Base-by-base conservation (phyloP, 1,140 invertebrate genomes). In the Sarcophaga peregrina region DNA sequence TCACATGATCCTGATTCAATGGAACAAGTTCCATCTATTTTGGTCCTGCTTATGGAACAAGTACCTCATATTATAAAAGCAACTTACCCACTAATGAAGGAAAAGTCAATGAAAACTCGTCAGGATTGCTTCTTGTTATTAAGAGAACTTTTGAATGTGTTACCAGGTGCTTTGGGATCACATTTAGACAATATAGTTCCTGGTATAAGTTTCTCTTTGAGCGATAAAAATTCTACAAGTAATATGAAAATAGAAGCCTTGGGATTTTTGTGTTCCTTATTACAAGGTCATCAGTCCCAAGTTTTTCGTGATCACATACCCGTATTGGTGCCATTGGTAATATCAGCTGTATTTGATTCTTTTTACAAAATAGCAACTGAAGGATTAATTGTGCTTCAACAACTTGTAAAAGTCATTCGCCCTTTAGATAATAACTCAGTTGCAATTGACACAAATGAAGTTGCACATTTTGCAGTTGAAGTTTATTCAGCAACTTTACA, bases 351-450 rank as follows among this genome's bases (percentile, higher is more conserved):
- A 13, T 94, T 95, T 50, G 98, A 99, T 93, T 94, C 95, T 58
- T 99, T 99, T 92, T 99, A 99, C 91, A 99, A 99, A 92, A 98
- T 99, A 72, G 98, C 97, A 7, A 97, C 98, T 0, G 97, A 98
- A 91, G 97, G 97, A 1, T 91, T 99, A 20, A 91, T 97, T 11
- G 97, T 99, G 47, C 92, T 99, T 80, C 97, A 99, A 88, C 96
- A 98, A 83, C 92, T 99, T 68, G 97, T 99, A 7, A 97, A 97
- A 92, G 97, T 99, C 9, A 96, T 99, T 85, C 92, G 97, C 82
- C 97, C 97, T 0, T 91, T 97, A 72, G 95, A 96, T 94, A 46
- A 72, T 2, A 84, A 76, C 83, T 50, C 81, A 20, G 87, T 81
- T 1, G 83, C 84, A 3, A 52, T 80, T 74, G 62, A 5, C n/a